phyloP scores from a whole-genome alignment of 2,888 invertebrate species.

The Drosophila sordidula region DNA sequence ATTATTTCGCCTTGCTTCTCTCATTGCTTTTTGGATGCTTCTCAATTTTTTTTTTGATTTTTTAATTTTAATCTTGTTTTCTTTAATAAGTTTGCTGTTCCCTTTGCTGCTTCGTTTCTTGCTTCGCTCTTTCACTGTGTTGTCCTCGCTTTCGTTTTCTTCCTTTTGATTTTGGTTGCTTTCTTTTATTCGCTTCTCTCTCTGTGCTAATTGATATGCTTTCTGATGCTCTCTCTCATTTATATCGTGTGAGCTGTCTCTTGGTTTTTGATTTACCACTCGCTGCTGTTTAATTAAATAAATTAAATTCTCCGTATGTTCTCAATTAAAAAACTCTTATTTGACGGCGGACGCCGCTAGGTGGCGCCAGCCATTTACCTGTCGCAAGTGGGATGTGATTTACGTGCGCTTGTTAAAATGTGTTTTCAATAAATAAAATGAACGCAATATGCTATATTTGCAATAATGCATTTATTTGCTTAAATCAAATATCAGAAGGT shows the following conservation, averaged over 20 bases:
- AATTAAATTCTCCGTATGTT: slow-evolving; percentile 24
- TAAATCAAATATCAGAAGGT: slow-evolving; percentile 32
- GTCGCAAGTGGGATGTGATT: slow-evolving; percentile 4
- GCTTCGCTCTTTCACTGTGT: too few species aligned
- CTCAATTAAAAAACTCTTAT: neutral
- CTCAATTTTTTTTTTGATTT: neutral
- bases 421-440: slow-evolving; percentile 32
- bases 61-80: neutral
- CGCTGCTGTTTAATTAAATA: slow-evolving; percentile 7
- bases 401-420: slow-evolving; percentile 20
- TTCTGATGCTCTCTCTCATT: too few species aligned
- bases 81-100: neutral
- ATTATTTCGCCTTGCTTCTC: too few species aligned
- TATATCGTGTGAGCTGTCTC: too few species aligned
- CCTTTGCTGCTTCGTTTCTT: neutral
- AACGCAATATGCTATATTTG: slow-evolving; percentile 31
- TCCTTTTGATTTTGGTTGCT: too few species aligned
- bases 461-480: slow-evolving; percentile 18
- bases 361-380: neutral
- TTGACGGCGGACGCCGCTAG: neutral
- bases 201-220: neutral
- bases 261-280: neutral
- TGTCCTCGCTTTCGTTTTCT: too few species aligned
- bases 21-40: neutral
- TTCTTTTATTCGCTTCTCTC: neutral